Base-by-base conservation (phyloP, 1,140 invertebrate genomes). In the Orchestia grillus region DNA sequence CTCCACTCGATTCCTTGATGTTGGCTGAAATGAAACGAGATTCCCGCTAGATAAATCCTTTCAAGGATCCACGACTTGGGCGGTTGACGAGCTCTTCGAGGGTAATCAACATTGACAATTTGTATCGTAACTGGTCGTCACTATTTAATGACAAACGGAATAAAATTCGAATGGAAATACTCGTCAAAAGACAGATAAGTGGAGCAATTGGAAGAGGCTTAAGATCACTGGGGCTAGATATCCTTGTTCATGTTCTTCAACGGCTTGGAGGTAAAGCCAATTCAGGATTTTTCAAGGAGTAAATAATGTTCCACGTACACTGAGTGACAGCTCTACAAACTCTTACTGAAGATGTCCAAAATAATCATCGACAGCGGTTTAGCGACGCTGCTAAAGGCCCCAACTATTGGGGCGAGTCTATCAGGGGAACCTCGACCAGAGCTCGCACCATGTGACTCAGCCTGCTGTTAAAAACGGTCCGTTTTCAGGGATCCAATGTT, bases 1-100 rank as follows among this genome's bases (percentile, higher is more conserved):
- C 92, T 47, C 44, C 43, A 94, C 92, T 94, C 92, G 92, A 94
- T 94, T 94, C 92, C 92, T 94, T 94, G 92, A 94, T 94, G 43
- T 44, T 45, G 92, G 92, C 40, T 45, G 44, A 45, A 94, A 94
- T 94, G 92, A 94, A 94, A 94, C 92, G 43, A 94, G 92, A 94
- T 94, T 94, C 44, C 15, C 44, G 92, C 92, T 91, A 90, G 88
- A 90, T 90, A 90, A 90, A 90, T 90, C 88, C 88, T 90, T 90
- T 90, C 88, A 90, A 41, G 43, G 88, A 42, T 90, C 88, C 28
- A 42, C 43, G 43, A 90, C 88, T 90, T 90, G 41, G 43, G 88
- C 88, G 42, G 88, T 90, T 90, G 88, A 44, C 42, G 43, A 28
- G 36, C 43, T 42, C 88, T 36, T 23, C 28, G 28, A 77, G 62